Evolutionary conservation across 1,140 invertebrate genomes (phyloP), one percentile per base, ranked within the genome.

Genomic region (Reticulitermes speratus): DNA sequence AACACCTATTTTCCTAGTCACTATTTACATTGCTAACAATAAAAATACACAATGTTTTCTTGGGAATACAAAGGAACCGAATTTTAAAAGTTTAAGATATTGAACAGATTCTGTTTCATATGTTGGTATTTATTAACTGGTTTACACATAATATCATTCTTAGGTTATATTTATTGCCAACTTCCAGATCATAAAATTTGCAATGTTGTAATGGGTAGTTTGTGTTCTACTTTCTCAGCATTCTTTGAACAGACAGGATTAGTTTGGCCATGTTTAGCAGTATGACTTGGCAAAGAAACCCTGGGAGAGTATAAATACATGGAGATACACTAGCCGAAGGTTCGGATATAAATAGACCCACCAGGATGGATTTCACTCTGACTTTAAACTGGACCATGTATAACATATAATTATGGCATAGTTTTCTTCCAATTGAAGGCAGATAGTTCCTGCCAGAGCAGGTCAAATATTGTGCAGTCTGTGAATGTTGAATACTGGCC

Each of bases 271-370:
- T 75, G 65, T 75, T 75, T 75, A 75, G 65, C 65, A 14, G 14
- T 30, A 25, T 55, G 65, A 1, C 7, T 9, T 75, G 65, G 25
- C 65, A n/a, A 25, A 30, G 65, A 75, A 65, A 23, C 25, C 65
- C 65, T 75, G 65, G 65, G 65, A 75, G 65, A 30, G 2, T 75
- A 75, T 75, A 75, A 75, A 75, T 75, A 75, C n/a, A n/a, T 25
- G 25, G 65, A 75, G 65, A 75, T 14, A 75, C 65, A 75, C 0
- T 30, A 75, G 9, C 65, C 25, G 25, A 75, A 75, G 65, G 65
- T 75, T 16, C n/a, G n/a, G n/a, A 30, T 75, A 75, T n/a, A 75
- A 75, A 75, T 75, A 75, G 65, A 75, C 65, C 65, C 65, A 75
- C 65, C n/a, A 30, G 11, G 2, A 14, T 30, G 25, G n/a, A 30